A percentile compares a stretch with the other conserved stretches of the same genome.
Evolutionary conservation across 2,797 vertebrate species (phyloP).

Genomic region (Cheirogaleus major): DNA sequence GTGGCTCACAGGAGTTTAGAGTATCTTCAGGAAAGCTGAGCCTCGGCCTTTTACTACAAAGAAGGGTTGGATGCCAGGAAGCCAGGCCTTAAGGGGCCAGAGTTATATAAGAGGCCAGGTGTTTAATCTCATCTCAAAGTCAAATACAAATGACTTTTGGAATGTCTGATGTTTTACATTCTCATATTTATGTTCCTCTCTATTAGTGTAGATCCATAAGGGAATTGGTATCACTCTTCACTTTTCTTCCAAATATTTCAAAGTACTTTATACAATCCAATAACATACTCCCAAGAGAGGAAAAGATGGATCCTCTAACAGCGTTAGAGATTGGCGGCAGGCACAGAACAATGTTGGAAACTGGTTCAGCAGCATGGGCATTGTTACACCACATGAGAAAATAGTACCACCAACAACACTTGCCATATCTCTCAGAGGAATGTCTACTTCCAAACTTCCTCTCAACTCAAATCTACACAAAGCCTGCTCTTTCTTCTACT

Average conservation of each 20-base stretch:
- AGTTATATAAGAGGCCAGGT: background rate
- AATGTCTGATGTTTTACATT: background rate
- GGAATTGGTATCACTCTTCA: background rate
- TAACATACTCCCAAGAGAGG: background rate
- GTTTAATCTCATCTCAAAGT: slow-evolving; percentile 30
- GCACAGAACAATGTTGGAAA: background rate
- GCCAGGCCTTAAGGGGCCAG: background rate
- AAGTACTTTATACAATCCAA: background rate
- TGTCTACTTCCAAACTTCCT: background rate
- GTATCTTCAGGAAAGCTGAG: background rate
- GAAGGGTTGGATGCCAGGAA: background rate
- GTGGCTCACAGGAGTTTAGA: background rate
- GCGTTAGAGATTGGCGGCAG: background rate
- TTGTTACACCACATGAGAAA: background rate
- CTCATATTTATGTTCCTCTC: background rate
- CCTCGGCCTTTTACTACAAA: background rate
- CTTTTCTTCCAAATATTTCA: background rate
- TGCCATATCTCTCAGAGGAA: background rate
- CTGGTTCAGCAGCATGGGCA: background rate
- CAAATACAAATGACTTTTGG: background rate
- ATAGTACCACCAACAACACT: background rate
- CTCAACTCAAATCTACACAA: background rate
- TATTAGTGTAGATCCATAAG: background rate
- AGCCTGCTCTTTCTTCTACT: background rate
- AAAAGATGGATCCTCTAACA: background rate